A percentile compares a stretch with the other conserved stretches of the same genome.
Conservation (phyloP, 2,113 vertebrate genomes). For the Eclectus roratus region DNA sequence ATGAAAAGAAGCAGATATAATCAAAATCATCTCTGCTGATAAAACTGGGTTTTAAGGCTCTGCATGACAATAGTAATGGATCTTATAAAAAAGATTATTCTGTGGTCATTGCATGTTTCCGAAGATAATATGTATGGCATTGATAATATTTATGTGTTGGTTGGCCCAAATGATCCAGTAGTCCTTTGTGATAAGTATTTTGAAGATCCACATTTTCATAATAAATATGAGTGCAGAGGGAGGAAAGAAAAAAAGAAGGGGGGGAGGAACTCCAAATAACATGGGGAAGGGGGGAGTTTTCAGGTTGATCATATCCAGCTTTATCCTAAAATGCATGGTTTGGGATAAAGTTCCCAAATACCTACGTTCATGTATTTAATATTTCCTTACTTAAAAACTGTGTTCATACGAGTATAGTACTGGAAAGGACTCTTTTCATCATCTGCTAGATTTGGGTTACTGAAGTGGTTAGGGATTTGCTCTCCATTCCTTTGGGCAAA, state of each 20-base stretch:
- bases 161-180: neutral
- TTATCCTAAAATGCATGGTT: neutral
- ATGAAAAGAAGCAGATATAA: neutral
- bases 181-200: neutral
- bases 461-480: neutral
- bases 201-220: neutral
- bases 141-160: neutral
- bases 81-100: neutral
- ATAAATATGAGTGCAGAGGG: neutral
- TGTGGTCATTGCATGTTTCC: neutral
- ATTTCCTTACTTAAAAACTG: neutral
- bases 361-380: neutral
- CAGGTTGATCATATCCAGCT: neutral
- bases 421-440: neutral
- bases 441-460: neutral
- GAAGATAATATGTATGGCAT: neutral
- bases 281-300: accelerated
- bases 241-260: neutral
- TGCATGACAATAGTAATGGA: neutral
- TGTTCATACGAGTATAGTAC: neutral
- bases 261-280: accelerated
- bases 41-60: neutral
- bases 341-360: neutral
- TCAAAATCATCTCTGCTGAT: neutral
- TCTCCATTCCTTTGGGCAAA: neutral